Conservation (phyloP, 2,113 vertebrate genomes). For the Pseudopipra pipra region DNA sequence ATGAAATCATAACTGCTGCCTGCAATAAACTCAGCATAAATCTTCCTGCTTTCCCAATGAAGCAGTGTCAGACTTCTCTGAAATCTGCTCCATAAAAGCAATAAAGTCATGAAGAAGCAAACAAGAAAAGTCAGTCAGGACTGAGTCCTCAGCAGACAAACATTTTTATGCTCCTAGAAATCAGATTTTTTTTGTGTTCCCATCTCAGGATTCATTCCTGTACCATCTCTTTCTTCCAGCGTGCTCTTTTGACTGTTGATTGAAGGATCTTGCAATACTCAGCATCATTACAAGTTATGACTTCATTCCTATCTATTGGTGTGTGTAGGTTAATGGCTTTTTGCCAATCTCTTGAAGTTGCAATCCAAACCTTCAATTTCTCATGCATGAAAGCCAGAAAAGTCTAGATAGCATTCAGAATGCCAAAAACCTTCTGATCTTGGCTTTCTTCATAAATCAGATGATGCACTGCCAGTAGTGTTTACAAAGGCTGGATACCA, state of each 20-base stretch:
- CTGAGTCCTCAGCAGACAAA: neutral
- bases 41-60: neutral
- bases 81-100: neutral
- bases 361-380: neutral
- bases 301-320: constrained; percentile 15
- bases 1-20: constrained; percentile 13
- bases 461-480: neutral
- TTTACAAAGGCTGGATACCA: neutral
- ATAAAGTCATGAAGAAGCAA: neutral
- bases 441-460: neutral
- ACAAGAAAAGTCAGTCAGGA: neutral
- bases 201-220: neutral
- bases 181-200: neutral
- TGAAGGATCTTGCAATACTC: neutral
- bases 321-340: constrained; percentile 6
- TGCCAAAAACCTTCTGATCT: neutral
- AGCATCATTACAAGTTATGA: constrained; percentile 6
- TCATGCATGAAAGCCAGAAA: neutral
- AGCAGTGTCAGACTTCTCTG: neutral
- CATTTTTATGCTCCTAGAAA: neutral
- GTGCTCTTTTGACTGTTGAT: neutral
- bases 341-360: neutral
- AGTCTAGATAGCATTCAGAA: neutral
- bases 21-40: constrained; percentile 33
- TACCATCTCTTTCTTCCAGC: neutral